Conservation (phyloP, 2,797 vertebrate genomes). For the Hypotaenidia philippensis region DNA sequence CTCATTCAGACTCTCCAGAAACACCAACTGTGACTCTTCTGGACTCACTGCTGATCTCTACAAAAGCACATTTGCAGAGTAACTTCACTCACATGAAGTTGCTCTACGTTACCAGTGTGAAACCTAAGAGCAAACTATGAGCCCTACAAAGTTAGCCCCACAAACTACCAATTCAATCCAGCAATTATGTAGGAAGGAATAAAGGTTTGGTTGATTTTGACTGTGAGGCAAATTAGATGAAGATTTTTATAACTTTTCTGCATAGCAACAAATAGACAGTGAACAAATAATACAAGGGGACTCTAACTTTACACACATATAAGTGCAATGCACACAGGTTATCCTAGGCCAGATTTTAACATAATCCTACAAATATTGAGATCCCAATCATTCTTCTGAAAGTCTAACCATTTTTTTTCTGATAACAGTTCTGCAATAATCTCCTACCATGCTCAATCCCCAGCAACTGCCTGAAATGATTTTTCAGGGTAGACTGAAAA, state of each 20-base stretch:
- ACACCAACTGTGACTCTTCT: not conserved
- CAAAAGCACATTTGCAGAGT: not conserved
- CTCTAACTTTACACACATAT: not conserved
- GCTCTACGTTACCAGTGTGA: not conserved
- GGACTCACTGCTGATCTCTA: not conserved
- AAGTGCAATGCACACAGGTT: not conserved
- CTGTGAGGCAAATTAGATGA: not conserved
- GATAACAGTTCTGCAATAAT: not conserved
- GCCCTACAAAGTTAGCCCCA: not conserved
- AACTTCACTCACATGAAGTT: not conserved
- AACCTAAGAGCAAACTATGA: not conserved
- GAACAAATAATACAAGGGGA: not conserved
- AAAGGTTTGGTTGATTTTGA: not conserved
- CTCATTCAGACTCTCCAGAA: not conserved
- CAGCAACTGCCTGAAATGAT: fast-evolving
- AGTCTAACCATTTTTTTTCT: not conserved
- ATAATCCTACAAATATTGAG: not conserved
- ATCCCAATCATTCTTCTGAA: not conserved
- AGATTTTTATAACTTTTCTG: not conserved
- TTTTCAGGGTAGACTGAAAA: constrained; percentile 14
- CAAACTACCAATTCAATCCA: not conserved
- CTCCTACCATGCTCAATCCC: not conserved
- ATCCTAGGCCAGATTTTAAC: not conserved
- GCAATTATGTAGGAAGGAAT: not conserved
- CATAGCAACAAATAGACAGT: not conserved